Percentiles rank a stretch among this genome's conserved stretches.
These are phyloP conservation scores for Peribatodes rhomboidaria DNA, from an alignment of 2,888 invertebrate genomes.

Conservation along the genomic window DNA sequence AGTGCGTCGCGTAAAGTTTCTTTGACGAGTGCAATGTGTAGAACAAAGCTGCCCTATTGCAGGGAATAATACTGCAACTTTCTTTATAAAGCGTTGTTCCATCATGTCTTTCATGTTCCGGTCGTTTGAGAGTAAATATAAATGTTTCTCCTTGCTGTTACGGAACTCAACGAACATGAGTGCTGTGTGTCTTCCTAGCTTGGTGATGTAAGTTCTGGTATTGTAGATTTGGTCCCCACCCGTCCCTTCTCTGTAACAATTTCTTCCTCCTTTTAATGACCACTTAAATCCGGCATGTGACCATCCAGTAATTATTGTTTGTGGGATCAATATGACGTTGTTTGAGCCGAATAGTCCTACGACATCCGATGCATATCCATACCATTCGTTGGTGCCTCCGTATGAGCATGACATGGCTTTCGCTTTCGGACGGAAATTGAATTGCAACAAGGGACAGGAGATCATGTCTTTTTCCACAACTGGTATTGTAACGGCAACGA, in stretches of 20 bases:
- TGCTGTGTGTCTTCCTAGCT: neutral
- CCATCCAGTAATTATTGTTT: conserved; percentile 1
- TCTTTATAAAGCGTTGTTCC: neutral
- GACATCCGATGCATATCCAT: neutral
- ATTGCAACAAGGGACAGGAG: neutral
- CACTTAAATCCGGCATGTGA: neutral
- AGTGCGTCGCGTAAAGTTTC: no score
- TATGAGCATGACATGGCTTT: conserved; percentile 1
- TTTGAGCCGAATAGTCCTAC: neutral
- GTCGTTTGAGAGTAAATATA: neutral
- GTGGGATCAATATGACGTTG: neutral
- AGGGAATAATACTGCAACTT: neutral
- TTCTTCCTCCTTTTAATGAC: neutral
- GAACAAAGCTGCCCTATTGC: neutral
- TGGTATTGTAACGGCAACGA: neutral
- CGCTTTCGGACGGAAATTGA: neutral
- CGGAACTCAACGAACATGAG: neutral
- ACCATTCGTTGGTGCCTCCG: neutral
- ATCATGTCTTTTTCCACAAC: neutral
- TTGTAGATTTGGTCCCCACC: neutral
- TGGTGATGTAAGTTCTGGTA: neutral
- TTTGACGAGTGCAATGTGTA: neutral
- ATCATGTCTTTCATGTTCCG: neutral
- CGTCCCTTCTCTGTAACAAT: conserved; percentile 2
- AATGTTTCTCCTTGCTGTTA: neutral